These are phyloP conservation scores for Melanophora roralis DNA, from an alignment of 2,888 invertebrate genomes.

Conservation along the genomic window DNA sequence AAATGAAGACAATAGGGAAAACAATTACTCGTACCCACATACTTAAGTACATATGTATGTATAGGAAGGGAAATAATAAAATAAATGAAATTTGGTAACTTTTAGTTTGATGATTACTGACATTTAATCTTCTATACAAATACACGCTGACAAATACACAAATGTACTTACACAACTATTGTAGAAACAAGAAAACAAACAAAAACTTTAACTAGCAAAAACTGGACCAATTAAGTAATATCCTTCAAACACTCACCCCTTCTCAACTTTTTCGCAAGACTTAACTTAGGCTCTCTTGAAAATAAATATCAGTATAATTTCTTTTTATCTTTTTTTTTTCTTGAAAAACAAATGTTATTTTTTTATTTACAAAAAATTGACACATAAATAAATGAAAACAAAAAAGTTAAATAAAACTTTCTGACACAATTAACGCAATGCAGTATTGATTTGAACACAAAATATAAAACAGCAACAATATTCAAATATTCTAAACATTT, in stretches of 20 bases:
- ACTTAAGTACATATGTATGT: background rate
- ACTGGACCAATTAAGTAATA: background rate
- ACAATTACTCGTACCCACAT: background rate
- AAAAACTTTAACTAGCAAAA: background rate
- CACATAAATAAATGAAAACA: constrained; percentile 3
- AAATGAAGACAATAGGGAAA: constrained; percentile 12
- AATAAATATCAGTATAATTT: background rate
- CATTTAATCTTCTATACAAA: constrained; percentile 49
- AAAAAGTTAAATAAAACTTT: constrained; percentile 40
- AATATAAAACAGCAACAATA: constrained; percentile 6
- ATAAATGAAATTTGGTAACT: constrained; percentile 52
- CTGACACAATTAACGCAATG: constrained; percentile 62
- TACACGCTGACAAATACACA: background rate
- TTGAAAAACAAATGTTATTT: background rate
- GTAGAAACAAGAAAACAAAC: background rate
- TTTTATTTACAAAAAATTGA: background rate
- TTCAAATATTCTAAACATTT: constrained; percentile 37
- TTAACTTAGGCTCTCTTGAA: background rate
- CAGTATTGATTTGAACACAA: constrained; percentile 42
- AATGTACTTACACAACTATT: background rate
- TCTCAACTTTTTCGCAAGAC: background rate
- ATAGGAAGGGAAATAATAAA: constrained; percentile 6
- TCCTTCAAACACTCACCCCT: background rate
- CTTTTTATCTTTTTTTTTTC: background rate
- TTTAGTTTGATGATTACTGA: constrained; percentile 53